Percentiles rank a stretch among this genome's conserved stretches.
phyloP scores from a whole-genome alignment of 2,888 invertebrate genomes.

The Belgica antarctica region DNA sequence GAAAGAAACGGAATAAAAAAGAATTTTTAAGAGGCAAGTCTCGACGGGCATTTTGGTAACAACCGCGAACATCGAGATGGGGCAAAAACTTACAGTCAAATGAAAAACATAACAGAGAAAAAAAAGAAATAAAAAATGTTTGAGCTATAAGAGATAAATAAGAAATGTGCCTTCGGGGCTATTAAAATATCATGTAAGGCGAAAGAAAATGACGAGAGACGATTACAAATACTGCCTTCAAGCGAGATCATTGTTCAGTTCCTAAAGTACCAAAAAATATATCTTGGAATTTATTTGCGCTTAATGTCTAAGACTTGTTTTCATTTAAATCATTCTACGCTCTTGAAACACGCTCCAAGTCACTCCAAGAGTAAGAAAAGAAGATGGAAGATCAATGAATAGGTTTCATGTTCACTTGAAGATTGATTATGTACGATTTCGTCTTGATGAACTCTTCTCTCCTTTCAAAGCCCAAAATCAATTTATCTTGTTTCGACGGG shows the following conservation, averaged over 20 bases:
- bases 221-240: background rate
- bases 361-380: background rate
- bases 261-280: background rate
- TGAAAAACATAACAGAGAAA: slow-evolving; percentile 8
- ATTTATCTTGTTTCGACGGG: slow-evolving; percentile 30
- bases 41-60: slow-evolving; percentile 4
- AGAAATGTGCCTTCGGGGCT: slow-evolving; percentile 31
- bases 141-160: slow-evolving; percentile 27
- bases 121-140: background rate
- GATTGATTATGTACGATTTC: slow-evolving; percentile 36
- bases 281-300: background rate
- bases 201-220: slow-evolving; percentile 5
- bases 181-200: slow-evolving; percentile 27
- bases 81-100: background rate
- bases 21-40: background rate
- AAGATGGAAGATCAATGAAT: slow-evolving; percentile 16
- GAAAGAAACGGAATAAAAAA: no score
- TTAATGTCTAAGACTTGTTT: background rate
- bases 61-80: slow-evolving; percentile 28
- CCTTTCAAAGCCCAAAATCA: slow-evolving; percentile 28
- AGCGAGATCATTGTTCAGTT: background rate
- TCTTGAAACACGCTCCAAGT: background rate
- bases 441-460: slow-evolving; percentile 1
- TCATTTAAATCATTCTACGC: background rate
- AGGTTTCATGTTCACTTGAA: slow-evolving; percentile 5